A percentile compares a stretch with the other conserved stretches of the same genome.
Conservation (phyloP, 2,113 vertebrate species). For the Psammodynastes pulverulentus region DNA sequence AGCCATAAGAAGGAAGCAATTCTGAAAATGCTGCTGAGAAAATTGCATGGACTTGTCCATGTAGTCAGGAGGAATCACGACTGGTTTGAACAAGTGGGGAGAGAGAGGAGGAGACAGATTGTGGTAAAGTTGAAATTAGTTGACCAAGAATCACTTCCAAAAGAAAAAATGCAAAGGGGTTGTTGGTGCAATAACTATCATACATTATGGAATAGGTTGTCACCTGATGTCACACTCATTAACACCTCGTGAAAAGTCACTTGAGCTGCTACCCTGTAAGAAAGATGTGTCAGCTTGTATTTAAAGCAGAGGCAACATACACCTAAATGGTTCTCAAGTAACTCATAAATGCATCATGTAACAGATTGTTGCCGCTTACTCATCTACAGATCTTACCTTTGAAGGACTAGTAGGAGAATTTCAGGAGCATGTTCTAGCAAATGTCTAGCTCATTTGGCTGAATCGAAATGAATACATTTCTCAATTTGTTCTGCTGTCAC, state of each 20-base stretch:
- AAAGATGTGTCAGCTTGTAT: neutral
- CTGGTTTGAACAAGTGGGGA: neutral
- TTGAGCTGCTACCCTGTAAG: neutral
- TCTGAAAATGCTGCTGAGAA: neutral
- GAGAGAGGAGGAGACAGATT: neutral
- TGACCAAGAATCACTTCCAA: constrained; percentile 5
- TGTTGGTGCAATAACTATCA: neutral
- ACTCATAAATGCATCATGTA: neutral
- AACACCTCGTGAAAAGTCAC: neutral
- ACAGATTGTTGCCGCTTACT: neutral
- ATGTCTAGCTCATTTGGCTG: neutral
- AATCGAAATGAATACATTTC: neutral
- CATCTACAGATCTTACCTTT: neutral
- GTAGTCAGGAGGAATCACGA: neutral
- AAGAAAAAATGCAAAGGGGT: neutral
- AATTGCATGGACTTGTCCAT: neutral
- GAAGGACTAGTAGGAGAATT: constrained; percentile 2
- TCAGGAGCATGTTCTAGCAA: neutral
- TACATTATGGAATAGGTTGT: constrained; percentile 8
- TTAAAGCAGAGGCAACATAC: neutral
- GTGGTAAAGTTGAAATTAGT: constrained; percentile 13
- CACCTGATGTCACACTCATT: neutral
- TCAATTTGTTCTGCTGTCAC: neutral
- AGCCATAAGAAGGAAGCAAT: neutral
- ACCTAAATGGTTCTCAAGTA: neutral